Evolutionary conservation across 1,140 invertebrate genomes (phyloP).

Genomic region (Aporrectodea caliginosa): DNA sequence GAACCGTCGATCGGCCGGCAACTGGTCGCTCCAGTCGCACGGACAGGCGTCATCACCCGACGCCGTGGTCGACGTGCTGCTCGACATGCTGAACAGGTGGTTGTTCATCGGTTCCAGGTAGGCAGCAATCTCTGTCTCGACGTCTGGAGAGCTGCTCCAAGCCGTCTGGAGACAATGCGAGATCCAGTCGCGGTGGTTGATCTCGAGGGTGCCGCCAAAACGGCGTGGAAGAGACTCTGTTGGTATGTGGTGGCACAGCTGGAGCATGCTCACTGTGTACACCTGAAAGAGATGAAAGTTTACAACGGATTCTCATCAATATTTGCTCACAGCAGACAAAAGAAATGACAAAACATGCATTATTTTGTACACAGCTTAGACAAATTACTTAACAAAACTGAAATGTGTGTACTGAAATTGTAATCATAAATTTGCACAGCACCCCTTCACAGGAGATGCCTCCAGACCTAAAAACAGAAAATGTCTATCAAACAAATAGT

Average conservation of each 20-base stretch:
- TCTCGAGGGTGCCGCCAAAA: conserved; percentile 76
- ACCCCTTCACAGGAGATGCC: too few species aligned
- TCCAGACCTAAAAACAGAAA: too few species aligned
- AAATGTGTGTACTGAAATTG: too few species aligned
- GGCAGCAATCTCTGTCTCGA: conserved; percentile 20
- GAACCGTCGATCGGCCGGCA: background rate
- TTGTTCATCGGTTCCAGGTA: conserved; percentile 24
- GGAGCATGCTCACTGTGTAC: conserved; percentile 84
- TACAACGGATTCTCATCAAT: too few species aligned
- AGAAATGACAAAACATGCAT: too few species aligned
- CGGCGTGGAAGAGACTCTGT: conserved; percentile 75
- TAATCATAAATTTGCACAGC: too few species aligned
- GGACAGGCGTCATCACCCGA: conserved; percentile 27
- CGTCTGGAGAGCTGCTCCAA: conserved; percentile 8
- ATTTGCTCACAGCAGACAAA: too few species aligned
- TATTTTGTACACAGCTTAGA: too few species aligned
- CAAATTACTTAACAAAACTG: too few species aligned
- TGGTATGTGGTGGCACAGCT: conserved; percentile 59
- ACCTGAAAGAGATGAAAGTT: conserved; percentile 61
- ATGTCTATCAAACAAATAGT: too few species aligned
- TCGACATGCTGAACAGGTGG: conserved; percentile 4
- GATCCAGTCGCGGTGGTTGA: conserved; percentile 87
- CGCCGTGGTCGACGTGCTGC: conserved; percentile 30
- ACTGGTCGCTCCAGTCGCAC: conserved; percentile 6
- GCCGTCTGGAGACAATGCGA: conserved; percentile 66